phyloP scores from a whole-genome alignment of 1,140 invertebrate genomes.

The Tetragonula clypearis region DNA sequence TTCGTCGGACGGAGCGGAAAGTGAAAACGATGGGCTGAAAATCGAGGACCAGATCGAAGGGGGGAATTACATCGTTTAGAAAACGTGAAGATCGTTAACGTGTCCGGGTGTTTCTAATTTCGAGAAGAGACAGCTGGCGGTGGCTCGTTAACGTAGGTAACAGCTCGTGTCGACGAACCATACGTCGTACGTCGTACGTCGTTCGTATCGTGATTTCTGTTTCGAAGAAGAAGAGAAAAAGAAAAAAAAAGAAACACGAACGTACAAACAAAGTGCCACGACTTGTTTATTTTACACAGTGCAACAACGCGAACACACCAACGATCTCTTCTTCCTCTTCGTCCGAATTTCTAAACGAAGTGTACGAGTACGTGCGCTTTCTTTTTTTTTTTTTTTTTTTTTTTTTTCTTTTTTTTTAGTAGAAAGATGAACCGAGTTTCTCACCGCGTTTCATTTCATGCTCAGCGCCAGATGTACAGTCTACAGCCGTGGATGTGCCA shows the following conservation, averaged over 20 bases:
- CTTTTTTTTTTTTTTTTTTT: too few species aligned
- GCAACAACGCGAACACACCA: too few species aligned
- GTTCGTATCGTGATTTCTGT: conserved; percentile 4
- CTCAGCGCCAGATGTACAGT: conserved; percentile 46
- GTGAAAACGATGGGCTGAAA: neutral
- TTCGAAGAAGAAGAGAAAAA: neutral
- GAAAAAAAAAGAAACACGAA: neutral
- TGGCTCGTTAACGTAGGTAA: conserved; percentile 34
- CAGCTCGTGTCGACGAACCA: conserved; percentile 15
- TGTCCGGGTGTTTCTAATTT: conserved; percentile 19
- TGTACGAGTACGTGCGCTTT: too few species aligned
- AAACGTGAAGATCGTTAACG: conserved; percentile 62
- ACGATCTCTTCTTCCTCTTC: neutral
- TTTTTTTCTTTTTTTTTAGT: neutral
- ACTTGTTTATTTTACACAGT: conserved; percentile 15
- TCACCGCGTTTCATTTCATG: conserved; percentile 16
- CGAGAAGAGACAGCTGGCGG: neutral
- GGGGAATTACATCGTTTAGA: conserved; percentile 62
- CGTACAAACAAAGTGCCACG: neutral
- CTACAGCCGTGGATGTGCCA: conserved; percentile 36
- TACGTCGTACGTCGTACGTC: neutral
- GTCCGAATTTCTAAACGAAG: neutral
- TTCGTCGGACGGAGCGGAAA: too few species aligned
- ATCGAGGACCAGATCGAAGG: neutral
- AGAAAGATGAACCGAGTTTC: neutral